Percentiles rank a stretch among this genome's conserved stretches.
Conservation (phyloP, 2,113 vertebrate species). For the Notothenia rossii region DNA sequence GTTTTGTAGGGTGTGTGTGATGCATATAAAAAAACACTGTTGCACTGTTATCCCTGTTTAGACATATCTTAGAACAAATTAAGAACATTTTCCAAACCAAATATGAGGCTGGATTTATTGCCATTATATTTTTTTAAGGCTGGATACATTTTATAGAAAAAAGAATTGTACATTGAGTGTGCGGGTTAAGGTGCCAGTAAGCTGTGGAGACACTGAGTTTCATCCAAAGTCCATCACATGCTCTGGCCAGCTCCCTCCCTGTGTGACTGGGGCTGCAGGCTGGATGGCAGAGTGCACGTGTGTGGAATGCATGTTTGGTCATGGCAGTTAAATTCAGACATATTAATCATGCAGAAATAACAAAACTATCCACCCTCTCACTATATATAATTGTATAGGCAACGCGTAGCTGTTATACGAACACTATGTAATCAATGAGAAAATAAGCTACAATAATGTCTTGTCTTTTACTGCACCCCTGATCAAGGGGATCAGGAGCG, state of each 20-base stretch:
- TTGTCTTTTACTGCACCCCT: neutral
- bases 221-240: conserved; percentile 78
- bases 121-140: neutral
- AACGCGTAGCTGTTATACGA: neutral
- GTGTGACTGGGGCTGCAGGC: conserved; percentile 36
- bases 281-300: conserved; percentile 17
- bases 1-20: neutral
- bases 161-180: neutral
- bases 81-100: neutral
- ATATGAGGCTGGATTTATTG: neutral
- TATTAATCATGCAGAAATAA: conserved; percentile 26
- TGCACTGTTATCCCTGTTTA: neutral
- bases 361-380: neutral
- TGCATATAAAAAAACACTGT: neutral
- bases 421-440: neutral
- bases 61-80: neutral
- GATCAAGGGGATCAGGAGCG: neutral
- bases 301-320: conserved; percentile 16
- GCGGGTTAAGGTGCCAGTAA: conserved; percentile 33
- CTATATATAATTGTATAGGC: neutral
- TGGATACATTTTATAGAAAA: conserved; percentile 16
- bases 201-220: conserved; percentile 60
- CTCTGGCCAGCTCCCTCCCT: conserved; percentile 54
- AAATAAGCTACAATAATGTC: neutral
- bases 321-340: conserved; percentile 5